Evolutionary conservation across 2,888 invertebrate genomes (phyloP).

Genomic region (Scaptomyza reducta): DNA sequence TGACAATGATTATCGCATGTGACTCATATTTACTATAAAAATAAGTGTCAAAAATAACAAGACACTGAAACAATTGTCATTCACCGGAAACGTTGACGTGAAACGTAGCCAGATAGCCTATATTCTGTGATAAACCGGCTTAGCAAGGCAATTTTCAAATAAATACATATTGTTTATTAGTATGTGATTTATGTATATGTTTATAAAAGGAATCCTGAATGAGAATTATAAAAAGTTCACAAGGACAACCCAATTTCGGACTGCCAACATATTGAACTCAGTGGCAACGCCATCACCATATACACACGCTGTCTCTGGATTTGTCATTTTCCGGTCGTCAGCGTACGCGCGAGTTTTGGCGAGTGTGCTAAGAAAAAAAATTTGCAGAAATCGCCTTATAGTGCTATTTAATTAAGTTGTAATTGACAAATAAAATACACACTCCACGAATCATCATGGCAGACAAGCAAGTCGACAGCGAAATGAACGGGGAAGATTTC

Average conservation of each 20-base stretch:
- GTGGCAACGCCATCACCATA: constrained; percentile 63
- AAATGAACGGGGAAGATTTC: constrained; percentile 92
- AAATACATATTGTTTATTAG: background rate
- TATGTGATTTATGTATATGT: too few species aligned
- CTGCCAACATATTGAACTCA: background rate
- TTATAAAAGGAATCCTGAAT: background rate
- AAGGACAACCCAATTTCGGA: constrained; percentile 2
- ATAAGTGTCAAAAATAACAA: background rate
- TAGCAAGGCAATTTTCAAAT: background rate
- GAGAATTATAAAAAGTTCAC: background rate
- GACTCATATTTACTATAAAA: background rate
- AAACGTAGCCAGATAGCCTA: constrained; percentile 19
- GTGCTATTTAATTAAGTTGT: constrained; percentile 61
- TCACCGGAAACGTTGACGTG: constrained; percentile 2
- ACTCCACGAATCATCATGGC: constrained; percentile 84
- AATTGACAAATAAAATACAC: constrained; percentile 52
- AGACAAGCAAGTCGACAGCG: constrained; percentile 86
- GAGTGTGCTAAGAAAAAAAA: constrained; percentile 68
- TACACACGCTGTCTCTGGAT: constrained; percentile 69
- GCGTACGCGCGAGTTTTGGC: constrained; percentile 78
- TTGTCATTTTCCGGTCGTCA: constrained; percentile 84
- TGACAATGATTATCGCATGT: background rate
- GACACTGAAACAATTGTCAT: background rate
- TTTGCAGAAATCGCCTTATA: constrained; percentile 44
- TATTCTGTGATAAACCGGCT: background rate